A percentile compares a stretch with the other conserved stretches of the same genome.
Evolutionary conservation across 2,113 vertebrate genomes (phyloP).

Genomic region (Cheilinus undulatus): DNA sequence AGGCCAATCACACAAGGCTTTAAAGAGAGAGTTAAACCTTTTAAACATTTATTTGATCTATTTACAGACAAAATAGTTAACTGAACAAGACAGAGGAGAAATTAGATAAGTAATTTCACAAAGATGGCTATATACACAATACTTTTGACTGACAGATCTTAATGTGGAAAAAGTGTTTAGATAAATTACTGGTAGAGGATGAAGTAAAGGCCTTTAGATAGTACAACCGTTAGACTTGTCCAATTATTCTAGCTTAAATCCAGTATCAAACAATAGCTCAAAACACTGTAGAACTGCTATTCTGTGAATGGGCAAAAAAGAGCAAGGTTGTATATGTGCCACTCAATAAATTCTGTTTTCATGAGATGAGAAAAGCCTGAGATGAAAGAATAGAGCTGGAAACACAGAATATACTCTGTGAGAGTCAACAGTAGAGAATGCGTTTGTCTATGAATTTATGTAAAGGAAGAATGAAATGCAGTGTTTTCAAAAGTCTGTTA

Average conservation of each 20-base stretch:
- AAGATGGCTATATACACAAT: constrained; percentile 76
- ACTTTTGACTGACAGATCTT: constrained; percentile 65
- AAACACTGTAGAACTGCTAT: constrained; percentile 62
- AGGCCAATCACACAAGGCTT: constrained; percentile 51
- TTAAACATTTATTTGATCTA: constrained; percentile 85
- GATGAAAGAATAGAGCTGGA: constrained; percentile 34
- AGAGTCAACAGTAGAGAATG: constrained; percentile 44
- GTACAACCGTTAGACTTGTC: constrained; percentile 29
- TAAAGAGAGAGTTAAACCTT: constrained; percentile 64
- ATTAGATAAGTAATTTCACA: constrained; percentile 39
- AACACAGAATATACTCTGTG: constrained; percentile 48
- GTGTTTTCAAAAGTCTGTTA: constrained; percentile 3
- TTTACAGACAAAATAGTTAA: constrained; percentile 78
- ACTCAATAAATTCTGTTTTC: constrained; percentile 19
- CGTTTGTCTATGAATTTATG: background rate
- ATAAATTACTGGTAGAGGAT: constrained; percentile 79
- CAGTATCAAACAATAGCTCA: constrained; percentile 1
- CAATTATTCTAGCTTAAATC: constrained; percentile 14
- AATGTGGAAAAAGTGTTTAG: constrained; percentile 52
- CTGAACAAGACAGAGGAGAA: constrained; percentile 59
- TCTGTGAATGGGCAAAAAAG: background rate
- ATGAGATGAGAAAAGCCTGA: constrained; percentile 58
- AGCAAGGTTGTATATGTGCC: background rate
- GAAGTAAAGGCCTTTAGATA: constrained; percentile 50
- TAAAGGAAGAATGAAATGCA: constrained; percentile 3